Evolutionary conservation across 2,888 invertebrate genomes (phyloP), one percentile per base, ranked within the genome.

Genomic region (Allacma fusca): DNA sequence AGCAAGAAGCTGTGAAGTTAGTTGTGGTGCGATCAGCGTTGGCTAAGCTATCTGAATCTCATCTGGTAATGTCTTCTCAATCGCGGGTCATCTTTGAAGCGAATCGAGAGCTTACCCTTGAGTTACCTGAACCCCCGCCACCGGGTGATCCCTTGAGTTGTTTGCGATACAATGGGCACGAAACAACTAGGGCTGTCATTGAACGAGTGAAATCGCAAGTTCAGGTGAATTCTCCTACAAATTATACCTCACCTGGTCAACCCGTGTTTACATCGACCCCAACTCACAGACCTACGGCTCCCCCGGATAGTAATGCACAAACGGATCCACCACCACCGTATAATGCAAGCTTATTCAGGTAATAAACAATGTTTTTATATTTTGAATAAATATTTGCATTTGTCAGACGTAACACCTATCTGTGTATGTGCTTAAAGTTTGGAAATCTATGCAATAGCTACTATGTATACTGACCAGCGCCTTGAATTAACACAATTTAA

Each of bases 1-100:
- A 89, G 83, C 88, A 89, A 84, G 89, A 89, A 85, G 87, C 88
- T 21, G 86, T 88, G 0, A 89, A 89, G 84, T 83, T 89, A 81
- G 88, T 89, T 19, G 85, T 88, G 16, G 83, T 89, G 28, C 88
- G 88, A 81, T 87, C 87, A 81, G 88, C 89, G 1, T 81, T 89
- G 29, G 80, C 87, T 24, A 88, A 88, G 82, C 84, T 89, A 62
- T 88, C 88, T 4, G 87, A 88, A 62, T 86, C 88, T n/a, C 89
- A 88, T 84, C 81, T 88, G n/a, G 87, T 87, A 57, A 83, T 89
- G 81, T 87, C 88, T 9, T 86, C 87, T 71, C 88, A 89, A 82
- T 87, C 87, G 81, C 85, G 86, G 75, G 86, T 87, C 28, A 86
- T 89, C 59, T 88, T 88, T 85, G 86, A 87, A 82, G 88, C 88